Evolutionary conservation across 1,140 invertebrate genomes (phyloP).

Genomic region (Drosophila elegans): DNA sequence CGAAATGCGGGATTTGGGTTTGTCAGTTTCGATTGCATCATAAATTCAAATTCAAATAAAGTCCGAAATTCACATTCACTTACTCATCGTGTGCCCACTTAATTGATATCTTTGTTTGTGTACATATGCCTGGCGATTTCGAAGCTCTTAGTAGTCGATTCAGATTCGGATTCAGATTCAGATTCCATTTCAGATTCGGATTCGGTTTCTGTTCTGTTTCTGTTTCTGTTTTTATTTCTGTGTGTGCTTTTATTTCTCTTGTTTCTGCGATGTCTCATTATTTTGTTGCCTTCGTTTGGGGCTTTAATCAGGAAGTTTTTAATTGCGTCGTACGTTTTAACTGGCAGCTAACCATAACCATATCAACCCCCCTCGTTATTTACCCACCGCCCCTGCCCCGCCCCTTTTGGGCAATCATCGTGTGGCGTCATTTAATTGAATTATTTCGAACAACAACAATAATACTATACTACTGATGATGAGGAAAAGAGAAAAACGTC

Average conservation of each 20-base stretch:
- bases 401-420: slow-evolving; percentile 37
- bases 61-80: slow-evolving; percentile 67
- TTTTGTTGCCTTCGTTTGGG: slow-evolving; percentile 63
- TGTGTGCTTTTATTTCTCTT: slow-evolving; percentile 8
- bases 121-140: slow-evolving; percentile 18
- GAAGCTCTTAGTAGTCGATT: slow-evolving; percentile 12
- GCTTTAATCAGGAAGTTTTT: slow-evolving; percentile 82
- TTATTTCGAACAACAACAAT: slow-evolving; percentile 77
- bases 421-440: slow-evolving; percentile 80
- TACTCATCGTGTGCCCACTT: slow-evolving; percentile 50
- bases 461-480: slow-evolving; percentile 24
- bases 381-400: background rate
- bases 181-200: background rate
- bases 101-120: slow-evolving; percentile 33
- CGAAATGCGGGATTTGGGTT: slow-evolving; percentile 52
- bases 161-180: background rate
- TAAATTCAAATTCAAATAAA: slow-evolving; percentile 68
- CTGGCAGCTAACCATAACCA: slow-evolving; percentile 66
- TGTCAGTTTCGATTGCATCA: slow-evolving; percentile 47
- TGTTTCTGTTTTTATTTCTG: slow-evolving; percentile 28
- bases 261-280: slow-evolving; percentile 34
- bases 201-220: slow-evolving; percentile 19
- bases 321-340: slow-evolving; percentile 76
- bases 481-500: slow-evolving; percentile 54
- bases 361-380: slow-evolving; percentile 26